Evolutionary conservation across 2,113 vertebrate species (phyloP).

Genomic region (Chitala chitala): DNA sequence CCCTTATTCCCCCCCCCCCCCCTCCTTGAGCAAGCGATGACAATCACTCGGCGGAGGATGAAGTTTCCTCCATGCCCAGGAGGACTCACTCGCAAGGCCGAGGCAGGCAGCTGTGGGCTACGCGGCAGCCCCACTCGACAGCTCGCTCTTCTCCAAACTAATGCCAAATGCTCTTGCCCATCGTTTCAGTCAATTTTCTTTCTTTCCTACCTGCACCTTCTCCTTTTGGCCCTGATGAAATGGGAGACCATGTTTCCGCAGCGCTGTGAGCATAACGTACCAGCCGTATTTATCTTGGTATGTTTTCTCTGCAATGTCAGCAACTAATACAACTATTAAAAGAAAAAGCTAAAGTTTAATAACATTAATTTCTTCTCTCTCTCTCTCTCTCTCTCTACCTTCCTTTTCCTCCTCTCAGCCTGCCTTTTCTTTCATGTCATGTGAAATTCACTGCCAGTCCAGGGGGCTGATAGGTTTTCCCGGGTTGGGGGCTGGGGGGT

Average conservation of each 20-base stretch:
- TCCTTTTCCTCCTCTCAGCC: background rate
- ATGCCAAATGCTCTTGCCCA: background rate
- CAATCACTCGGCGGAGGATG: conserved; percentile 8
- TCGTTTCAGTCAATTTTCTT: background rate
- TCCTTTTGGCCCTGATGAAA: background rate
- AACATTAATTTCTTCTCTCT: background rate
- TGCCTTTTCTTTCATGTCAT: background rate
- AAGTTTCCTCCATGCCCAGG: background rate
- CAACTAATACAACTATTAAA: background rate
- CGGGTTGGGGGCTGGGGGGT: no score
- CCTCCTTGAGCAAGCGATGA: conserved; percentile 20
- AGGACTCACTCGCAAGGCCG: background rate
- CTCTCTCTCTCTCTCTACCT: background rate
- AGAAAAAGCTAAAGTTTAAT: background rate
- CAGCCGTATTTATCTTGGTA: background rate
- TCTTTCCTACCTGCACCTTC: background rate
- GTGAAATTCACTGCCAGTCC: background rate
- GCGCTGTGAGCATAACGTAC: background rate
- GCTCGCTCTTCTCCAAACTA: background rate
- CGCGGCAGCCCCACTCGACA: background rate
- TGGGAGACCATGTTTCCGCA: background rate
- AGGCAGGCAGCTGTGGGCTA: background rate
- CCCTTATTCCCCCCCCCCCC: no score
- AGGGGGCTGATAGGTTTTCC: no score
- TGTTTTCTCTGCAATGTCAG: background rate